These are phyloP conservation scores for Phalangium opilio DNA, from an alignment of 2,888 invertebrate species.

Conservation along the genomic window DNA sequence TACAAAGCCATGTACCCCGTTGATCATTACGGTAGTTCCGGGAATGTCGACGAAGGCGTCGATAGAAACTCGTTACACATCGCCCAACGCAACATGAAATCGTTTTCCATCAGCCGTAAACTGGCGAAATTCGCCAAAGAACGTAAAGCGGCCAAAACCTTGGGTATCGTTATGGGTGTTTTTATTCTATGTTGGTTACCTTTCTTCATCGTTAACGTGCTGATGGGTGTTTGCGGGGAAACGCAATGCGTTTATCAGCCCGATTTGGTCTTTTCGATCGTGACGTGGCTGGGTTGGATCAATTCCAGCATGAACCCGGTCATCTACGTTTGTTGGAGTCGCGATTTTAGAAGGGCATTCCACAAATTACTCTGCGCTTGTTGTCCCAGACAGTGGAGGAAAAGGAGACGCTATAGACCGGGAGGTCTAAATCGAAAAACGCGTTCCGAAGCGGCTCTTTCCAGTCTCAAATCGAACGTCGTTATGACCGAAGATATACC, in stretches of 20 bases:
- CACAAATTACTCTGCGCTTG: constrained; percentile 76
- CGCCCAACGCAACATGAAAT: constrained; percentile 39
- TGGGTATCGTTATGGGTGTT: constrained; percentile 86
- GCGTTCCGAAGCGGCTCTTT: no score
- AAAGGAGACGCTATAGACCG: constrained; percentile 26
- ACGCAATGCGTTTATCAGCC: constrained; percentile 60
- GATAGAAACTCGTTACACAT: constrained; percentile 13
- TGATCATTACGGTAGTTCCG: constrained; percentile 1
- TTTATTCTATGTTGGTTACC: constrained; percentile 96
- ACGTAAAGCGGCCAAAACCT: constrained; percentile 94
- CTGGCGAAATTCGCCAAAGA: constrained; percentile 86
- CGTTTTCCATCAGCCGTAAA: constrained; percentile 82
- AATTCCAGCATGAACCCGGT: constrained; percentile 94
- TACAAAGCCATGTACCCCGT: constrained; percentile 6
- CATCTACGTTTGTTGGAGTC: constrained; percentile 96
- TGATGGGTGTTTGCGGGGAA: constrained; percentile 64
- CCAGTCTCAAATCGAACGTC: no score
- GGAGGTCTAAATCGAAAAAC: background rate
- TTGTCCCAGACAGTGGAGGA: constrained; percentile 62
- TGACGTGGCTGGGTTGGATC: constrained; percentile 90
- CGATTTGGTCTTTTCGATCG: constrained; percentile 70
- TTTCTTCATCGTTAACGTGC: constrained; percentile 84
- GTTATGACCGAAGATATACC: no score
- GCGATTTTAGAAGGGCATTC: constrained; percentile 79
- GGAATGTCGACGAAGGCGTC: constrained; percentile 4